Conservation (phyloP, 1,140 invertebrate genomes). For the Ptiloglossa arizonensis region DNA sequence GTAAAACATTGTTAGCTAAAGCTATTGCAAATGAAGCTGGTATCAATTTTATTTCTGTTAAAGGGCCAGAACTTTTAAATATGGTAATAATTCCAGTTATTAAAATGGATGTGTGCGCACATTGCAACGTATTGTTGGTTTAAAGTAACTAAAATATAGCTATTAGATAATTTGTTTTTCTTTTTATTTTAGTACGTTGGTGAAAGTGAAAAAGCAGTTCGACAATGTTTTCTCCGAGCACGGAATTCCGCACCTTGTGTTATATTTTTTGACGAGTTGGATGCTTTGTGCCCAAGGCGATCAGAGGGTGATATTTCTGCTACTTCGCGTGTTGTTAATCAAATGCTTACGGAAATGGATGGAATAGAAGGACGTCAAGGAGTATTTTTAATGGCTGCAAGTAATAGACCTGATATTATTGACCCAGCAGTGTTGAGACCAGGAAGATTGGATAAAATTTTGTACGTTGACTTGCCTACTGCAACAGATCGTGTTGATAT, state of each 20-base stretch:
- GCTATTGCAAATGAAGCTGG: conserved; percentile 98
- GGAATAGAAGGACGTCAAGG: conserved; percentile 94
- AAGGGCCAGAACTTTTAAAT: conserved; percentile 97
- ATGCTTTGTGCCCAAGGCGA: conserved; percentile 96
- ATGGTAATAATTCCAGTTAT: conserved; percentile 86
- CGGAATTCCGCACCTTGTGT: conserved; percentile 98
- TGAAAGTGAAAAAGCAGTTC: conserved; percentile 98
- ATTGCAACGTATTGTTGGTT: background rate
- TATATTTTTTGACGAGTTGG: conserved; percentile 99
- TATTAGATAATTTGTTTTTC: background rate
- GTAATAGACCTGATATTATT: conserved; percentile 98
- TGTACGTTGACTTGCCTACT: conserved; percentile 96
- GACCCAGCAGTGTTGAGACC: conserved; percentile 97
- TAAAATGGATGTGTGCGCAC: conserved; percentile 3
- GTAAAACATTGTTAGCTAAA: conserved; percentile 96
- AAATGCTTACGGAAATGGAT: conserved; percentile 99
- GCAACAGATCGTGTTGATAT: conserved; percentile 93
- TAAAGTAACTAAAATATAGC: background rate
- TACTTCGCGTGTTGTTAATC: conserved; percentile 95
- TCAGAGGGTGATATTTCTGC: conserved; percentile 88
- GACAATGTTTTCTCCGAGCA: conserved; percentile 96
- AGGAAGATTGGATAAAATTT: conserved; percentile 95
- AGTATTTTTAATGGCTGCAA: conserved; percentile 97
- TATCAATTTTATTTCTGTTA: conserved; percentile 98
- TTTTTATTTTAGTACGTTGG: conserved; percentile 93